phyloP scores from a whole-genome alignment of 2,797 vertebrate species.

The Natrix natrix region DNA sequence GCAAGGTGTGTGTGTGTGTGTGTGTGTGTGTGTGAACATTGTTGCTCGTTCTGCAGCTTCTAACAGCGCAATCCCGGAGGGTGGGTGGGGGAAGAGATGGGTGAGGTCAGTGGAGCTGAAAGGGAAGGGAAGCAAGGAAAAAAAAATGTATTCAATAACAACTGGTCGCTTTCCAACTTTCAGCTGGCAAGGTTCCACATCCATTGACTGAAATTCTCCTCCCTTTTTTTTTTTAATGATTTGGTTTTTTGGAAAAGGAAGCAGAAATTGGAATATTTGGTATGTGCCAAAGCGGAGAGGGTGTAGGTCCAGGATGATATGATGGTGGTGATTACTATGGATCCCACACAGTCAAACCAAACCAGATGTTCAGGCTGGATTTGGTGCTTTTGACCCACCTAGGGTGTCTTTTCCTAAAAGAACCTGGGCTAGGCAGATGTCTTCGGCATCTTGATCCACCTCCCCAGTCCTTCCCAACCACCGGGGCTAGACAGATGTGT shows the following conservation, averaged over 20 bases:
- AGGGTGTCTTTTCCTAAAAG: neutral
- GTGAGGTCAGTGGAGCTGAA: neutral
- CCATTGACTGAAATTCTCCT: neutral
- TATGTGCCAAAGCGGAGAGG: neutral
- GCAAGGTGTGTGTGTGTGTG: neutral
- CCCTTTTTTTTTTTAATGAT: neutral
- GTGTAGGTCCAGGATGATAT: neutral
- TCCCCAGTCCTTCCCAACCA: neutral
- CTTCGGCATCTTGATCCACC: neutral
- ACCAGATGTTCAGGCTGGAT: neutral
- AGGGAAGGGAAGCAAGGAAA: neutral
- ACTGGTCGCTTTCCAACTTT: slow-evolving; percentile 27
- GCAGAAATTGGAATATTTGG: slow-evolving; percentile 40
- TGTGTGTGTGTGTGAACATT: slow-evolving; percentile 8
- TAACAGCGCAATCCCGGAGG: slow-evolving; percentile 47
- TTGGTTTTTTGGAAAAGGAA: neutral
- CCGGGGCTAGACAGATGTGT: neutral
- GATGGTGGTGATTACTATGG: no score
- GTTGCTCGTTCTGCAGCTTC: slow-evolving; percentile 56
- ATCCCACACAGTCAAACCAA: neutral
- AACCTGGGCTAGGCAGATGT: neutral
- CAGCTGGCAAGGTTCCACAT: neutral
- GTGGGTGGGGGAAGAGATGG: neutral
- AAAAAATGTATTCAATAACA: slow-evolving; percentile 40
- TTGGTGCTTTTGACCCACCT: neutral